Base-by-base conservation (phyloP, 1,140 invertebrate species). In the Atta colombica region DNA sequence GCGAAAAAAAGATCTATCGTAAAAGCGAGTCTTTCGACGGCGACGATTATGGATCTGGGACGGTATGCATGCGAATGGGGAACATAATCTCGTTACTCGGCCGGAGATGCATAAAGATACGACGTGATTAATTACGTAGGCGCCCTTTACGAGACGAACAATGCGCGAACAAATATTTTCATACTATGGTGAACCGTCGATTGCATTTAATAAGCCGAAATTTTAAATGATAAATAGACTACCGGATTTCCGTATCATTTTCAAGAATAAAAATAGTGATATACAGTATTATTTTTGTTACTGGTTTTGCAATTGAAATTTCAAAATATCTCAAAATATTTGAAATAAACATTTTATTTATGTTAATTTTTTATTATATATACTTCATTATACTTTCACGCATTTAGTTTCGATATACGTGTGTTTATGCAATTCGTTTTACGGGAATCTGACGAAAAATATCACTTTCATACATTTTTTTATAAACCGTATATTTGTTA, bases 11-110 rank as follows among this genome's bases (percentile, higher is more conserved):
- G 80, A 74, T 84, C 69, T 84, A 84, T 84, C 69, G 69, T 75
- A 84, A 84, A 84, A 84, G 80, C 80, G 80, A 84, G 80, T 84
- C 80, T 84, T 84, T 84, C 80, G 80, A 84, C 69, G 69, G 80
- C 80, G 80, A 84, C 45, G 80, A 84, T 84, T 84, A 84, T 84
- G 80, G 80, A 84, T 84, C 80, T 84, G 69, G 80, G 80, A 84
- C 80, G 80, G 80, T 84, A 84, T 84, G 80, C 80, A 84, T 84
- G 80, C 80, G 80, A 84, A 84, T 84, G 45, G 80, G 80, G 55
- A 84, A 84, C 80, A 84, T 84, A 84, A 84, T 84, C 80, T 84
- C 45, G 80, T 84, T 84, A 61, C 80, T 84, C 10, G 69, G 39
- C 39, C 39, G 69, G 80, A 75, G 80, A 84, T 84, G 80, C 80